These are phyloP conservation scores for Bellardia pandia DNA, from an alignment of 2,888 invertebrate genomes.

Conservation along the genomic window DNA sequence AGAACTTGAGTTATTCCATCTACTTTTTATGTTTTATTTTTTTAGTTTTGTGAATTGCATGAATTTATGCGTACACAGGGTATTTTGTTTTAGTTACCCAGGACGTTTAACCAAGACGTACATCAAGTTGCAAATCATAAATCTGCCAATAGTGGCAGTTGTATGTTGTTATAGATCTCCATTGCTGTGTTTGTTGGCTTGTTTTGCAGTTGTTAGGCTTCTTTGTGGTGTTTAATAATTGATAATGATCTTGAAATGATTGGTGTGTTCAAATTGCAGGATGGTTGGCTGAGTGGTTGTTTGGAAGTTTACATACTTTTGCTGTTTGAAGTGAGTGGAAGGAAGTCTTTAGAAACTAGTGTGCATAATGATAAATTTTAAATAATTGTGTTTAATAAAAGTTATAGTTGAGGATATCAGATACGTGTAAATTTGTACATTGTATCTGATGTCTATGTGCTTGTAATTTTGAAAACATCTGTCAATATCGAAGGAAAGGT, in stretches of 20 bases:
- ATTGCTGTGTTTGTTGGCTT: slow-evolving; percentile 28
- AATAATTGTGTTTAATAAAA: slow-evolving; percentile 46
- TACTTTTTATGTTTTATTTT: neutral
- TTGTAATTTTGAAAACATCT: slow-evolving; percentile 40
- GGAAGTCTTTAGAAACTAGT: slow-evolving; percentile 10
- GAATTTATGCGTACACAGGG: slow-evolving; percentile 50
- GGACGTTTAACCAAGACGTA: slow-evolving; percentile 63
- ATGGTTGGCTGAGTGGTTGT: neutral
- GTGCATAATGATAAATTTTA: slow-evolving; percentile 26
- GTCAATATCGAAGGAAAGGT: slow-evolving; percentile 35
- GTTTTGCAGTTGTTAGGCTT: slow-evolving; percentile 63
- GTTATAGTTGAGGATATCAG: neutral
- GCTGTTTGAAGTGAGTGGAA: slow-evolving; percentile 6
- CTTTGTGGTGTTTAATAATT: slow-evolving; percentile 69
- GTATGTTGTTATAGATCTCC: slow-evolving; percentile 34
- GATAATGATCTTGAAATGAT: slow-evolving; percentile 70
- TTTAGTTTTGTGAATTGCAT: neutral
- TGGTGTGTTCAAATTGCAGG: slow-evolving; percentile 58
- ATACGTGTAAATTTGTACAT: neutral
- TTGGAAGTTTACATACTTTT: neutral
- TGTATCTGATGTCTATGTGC: neutral
- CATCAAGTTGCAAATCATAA: slow-evolving; percentile 73
- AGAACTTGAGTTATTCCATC: slow-evolving; percentile 53
- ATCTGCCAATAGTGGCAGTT: slow-evolving; percentile 74
- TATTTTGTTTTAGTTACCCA: slow-evolving; percentile 8